These are phyloP conservation scores for Brachionus rubens DNA, from an alignment of 1,140 invertebrate genomes.

Conservation along the genomic window DNA sequence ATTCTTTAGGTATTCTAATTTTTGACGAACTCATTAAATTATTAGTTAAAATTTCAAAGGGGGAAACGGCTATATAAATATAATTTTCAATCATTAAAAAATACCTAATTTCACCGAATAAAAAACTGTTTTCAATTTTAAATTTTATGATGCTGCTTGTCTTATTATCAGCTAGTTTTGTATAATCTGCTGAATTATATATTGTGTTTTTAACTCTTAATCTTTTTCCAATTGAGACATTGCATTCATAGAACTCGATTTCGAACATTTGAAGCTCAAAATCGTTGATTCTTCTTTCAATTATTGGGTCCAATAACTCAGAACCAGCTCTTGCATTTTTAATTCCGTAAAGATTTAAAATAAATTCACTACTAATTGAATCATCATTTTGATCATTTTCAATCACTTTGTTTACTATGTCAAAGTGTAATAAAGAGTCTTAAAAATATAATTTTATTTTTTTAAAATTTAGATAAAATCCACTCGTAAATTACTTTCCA, in stretches of 20 bases:
- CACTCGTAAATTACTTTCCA: neutral
- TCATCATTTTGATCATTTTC: neutral
- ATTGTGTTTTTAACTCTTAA: constrained; percentile 31
- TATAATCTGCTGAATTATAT: neutral
- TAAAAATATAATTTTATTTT: neutral
- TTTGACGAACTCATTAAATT: neutral
- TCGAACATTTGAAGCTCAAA: constrained; percentile 23
- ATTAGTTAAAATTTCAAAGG: neutral
- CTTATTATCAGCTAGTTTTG: neutral
- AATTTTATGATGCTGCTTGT: constrained; percentile 11
- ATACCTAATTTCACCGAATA: neutral
- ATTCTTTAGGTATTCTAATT: constrained; percentile 5
- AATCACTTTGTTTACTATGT: neutral
- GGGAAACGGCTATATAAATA: neutral
- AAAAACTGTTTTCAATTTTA: neutral
- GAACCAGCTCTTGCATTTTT: neutral
- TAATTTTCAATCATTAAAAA: neutral
- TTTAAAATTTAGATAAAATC: neutral
- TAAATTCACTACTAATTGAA: neutral
- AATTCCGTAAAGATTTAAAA: neutral
- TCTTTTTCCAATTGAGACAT: neutral
- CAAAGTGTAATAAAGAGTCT: constrained; percentile 8
- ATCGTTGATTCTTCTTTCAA: neutral
- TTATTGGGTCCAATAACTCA: constrained; percentile 3
- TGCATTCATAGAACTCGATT: neutral